phyloP scores from a whole-genome alignment of 1,140 invertebrate genomes.

The Drosophila pachea region DNA sequence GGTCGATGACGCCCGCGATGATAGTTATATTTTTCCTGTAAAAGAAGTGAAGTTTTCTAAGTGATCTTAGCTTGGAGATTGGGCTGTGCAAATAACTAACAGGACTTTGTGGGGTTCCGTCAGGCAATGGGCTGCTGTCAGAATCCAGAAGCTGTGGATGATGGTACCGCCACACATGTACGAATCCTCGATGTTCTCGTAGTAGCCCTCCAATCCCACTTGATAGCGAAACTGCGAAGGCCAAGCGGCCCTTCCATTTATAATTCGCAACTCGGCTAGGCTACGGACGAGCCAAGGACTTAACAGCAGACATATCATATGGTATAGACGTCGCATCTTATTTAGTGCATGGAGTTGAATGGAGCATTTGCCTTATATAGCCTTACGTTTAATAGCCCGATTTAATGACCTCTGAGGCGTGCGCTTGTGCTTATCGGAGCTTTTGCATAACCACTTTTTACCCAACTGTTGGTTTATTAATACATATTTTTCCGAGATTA shows the following conservation, averaged over 20 bases:
- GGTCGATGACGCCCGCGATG: conserved; percentile 25
- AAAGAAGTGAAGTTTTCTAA: not conserved
- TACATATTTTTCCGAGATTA: not conserved
- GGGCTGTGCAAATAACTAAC: conserved; percentile 16
- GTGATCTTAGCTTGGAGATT: not conserved
- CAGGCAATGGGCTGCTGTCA: conserved; percentile 59
- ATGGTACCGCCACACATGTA: conserved; percentile 51
- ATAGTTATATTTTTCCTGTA: conserved; percentile 25
- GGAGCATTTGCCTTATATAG: conserved; percentile 32
- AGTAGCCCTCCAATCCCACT: conserved; percentile 30
- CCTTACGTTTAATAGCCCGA: not conserved
- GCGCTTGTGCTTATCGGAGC: conserved; percentile 19
- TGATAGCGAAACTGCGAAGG: conserved; percentile 46
- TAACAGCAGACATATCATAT: conserved; percentile 17
- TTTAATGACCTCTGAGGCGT: conserved; percentile 33
- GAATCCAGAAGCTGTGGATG: conserved; percentile 40
- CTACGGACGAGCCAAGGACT: not conserved
- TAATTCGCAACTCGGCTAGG: conserved; percentile 44
- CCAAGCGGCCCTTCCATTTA: conserved; percentile 41
- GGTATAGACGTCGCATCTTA: not conserved
- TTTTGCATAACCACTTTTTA: conserved; percentile 26
- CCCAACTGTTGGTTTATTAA: conserved; percentile 51
- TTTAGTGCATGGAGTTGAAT: not conserved
- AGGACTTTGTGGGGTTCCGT: conserved; percentile 23
- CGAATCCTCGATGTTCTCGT: not conserved